Percentiles rank a stretch among this genome's conserved stretches.
phyloP scores from a whole-genome alignment of 1,140 invertebrate genomes.

The Neuroterus valhalla region DNA sequence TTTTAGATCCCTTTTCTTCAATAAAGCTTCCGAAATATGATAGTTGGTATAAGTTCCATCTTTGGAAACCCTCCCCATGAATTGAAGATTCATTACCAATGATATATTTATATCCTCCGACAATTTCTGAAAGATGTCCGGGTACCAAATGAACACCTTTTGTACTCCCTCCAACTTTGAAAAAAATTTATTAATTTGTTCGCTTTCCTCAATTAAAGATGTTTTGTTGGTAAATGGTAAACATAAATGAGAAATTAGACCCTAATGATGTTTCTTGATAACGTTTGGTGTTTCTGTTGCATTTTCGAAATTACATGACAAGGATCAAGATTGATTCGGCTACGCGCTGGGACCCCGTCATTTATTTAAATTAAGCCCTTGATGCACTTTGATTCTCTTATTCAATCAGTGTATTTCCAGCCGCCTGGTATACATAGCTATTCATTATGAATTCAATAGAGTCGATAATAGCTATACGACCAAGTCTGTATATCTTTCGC shows the following conservation, averaged over 20 bases:
- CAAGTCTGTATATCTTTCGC: slow-evolving; percentile 17
- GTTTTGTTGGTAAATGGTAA: background rate
- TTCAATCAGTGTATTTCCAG: slow-evolving; percentile 30
- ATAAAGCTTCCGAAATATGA: no score
- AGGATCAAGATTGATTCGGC: slow-evolving; percentile 2
- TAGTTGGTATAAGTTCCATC: no score
- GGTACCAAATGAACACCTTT: no score
- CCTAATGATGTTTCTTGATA: slow-evolving; percentile 3
- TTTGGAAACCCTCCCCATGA: no score
- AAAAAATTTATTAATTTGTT: no score
- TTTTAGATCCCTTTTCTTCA: no score
- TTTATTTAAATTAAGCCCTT: slow-evolving; percentile 30
- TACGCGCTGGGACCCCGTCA: background rate
- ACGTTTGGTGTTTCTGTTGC: background rate
- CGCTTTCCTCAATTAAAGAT: no score
- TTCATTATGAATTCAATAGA: slow-evolving; percentile 30
- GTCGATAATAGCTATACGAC: slow-evolving; percentile 22
- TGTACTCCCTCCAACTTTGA: no score
- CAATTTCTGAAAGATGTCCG: no score
- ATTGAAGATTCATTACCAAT: no score
- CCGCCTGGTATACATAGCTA: slow-evolving; percentile 23
- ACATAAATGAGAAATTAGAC: background rate
- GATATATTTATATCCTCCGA: no score
- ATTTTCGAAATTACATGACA: slow-evolving; percentile 13
- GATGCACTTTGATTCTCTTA: slow-evolving; percentile 30